Conservation (phyloP, 2,888 invertebrate species). For the Ennomos fuscantarius region DNA sequence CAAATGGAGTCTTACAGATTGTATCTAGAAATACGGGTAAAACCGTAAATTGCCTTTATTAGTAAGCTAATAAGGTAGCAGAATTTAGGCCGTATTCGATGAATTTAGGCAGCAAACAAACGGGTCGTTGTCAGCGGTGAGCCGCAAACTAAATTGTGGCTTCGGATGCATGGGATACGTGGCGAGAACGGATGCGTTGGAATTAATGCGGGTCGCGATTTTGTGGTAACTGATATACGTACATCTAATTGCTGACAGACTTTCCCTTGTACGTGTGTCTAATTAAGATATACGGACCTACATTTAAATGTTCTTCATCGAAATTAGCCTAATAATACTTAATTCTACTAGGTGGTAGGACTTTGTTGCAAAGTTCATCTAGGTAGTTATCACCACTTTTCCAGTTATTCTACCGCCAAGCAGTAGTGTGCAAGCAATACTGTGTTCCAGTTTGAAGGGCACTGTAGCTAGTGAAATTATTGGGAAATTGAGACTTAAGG, state of each 20-base stretch:
- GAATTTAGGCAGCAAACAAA: slow-evolving; percentile 44
- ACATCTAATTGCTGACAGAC: slow-evolving; percentile 13
- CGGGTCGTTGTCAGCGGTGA: slow-evolving; percentile 56
- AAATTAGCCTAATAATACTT: too few species aligned
- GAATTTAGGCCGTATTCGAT: slow-evolving; percentile 32
- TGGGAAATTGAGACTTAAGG: too few species aligned
- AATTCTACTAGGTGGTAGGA: too few species aligned
- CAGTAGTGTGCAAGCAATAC: too few species aligned
- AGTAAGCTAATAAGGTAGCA: not conserved
- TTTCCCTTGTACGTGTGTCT: slow-evolving; percentile 3
- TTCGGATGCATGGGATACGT: slow-evolving; percentile 67
- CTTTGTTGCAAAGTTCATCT: too few species aligned
- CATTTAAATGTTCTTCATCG: too few species aligned
- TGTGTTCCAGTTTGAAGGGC: too few species aligned
- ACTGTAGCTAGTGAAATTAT: too few species aligned
- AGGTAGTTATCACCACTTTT: too few species aligned
- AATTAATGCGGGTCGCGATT: slow-evolving; percentile 15
- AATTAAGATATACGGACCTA: not conserved
- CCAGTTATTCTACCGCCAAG: too few species aligned
- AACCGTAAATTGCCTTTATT: not conserved
- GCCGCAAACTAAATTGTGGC: slow-evolving; percentile 71
- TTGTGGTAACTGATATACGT: slow-evolving; percentile 18
- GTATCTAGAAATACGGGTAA: too few species aligned
- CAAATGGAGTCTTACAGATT: too few species aligned
- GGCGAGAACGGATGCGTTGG: slow-evolving; percentile 33